phyloP scores from a whole-genome alignment of 1,140 invertebrate species.

The Acromyrmex echinatior region DNA sequence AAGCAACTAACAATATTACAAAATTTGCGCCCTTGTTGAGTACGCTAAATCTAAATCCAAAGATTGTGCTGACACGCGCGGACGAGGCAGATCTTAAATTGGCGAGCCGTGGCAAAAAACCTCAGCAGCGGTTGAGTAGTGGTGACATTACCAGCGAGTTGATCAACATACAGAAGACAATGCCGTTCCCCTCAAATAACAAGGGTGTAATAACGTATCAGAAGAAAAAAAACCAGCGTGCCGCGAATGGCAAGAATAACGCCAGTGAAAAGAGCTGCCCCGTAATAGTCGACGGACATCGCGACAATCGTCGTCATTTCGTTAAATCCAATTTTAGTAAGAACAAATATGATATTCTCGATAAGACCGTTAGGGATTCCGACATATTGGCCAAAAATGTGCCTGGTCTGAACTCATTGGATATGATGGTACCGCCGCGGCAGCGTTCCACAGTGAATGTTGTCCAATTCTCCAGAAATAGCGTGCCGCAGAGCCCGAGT shows the following conservation, averaged over 20 bases:
- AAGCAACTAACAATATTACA: conserved; percentile 61
- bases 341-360: conserved; percentile 80
- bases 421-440: conserved; percentile 87
- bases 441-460: conserved; percentile 88
- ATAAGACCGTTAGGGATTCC: conserved; percentile 80
- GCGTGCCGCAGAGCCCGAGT: conserved; percentile 83
- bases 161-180: conserved; percentile 82
- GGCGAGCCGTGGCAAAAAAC: conserved; percentile 76
- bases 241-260: conserved; percentile 23
- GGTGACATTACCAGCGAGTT: conserved; percentile 81
- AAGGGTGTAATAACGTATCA: conserved; percentile 81
- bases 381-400: conserved; percentile 86
- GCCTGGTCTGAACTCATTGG: conserved; percentile 87
- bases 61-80: conserved; percentile 85
- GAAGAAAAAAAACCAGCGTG: conserved; percentile 78
- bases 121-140: conserved; percentile 76
- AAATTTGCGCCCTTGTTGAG: conserved; percentile 86
- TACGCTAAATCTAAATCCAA: conserved; percentile 86
- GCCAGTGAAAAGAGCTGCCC: conserved; percentile 8
- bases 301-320: conserved; percentile 26
- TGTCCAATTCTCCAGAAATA: conserved; percentile 87
- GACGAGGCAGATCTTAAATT: conserved; percentile 83
- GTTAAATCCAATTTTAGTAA: conserved; percentile 79
- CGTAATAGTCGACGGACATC: conserved; percentile 2
- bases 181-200: conserved; percentile 80